Percentiles rank a stretch among this genome's conserved stretches.
These are phyloP conservation scores for Spilosoma lubricipeda DNA, from an alignment of 2,888 invertebrate species.

Conservation along the genomic window DNA sequence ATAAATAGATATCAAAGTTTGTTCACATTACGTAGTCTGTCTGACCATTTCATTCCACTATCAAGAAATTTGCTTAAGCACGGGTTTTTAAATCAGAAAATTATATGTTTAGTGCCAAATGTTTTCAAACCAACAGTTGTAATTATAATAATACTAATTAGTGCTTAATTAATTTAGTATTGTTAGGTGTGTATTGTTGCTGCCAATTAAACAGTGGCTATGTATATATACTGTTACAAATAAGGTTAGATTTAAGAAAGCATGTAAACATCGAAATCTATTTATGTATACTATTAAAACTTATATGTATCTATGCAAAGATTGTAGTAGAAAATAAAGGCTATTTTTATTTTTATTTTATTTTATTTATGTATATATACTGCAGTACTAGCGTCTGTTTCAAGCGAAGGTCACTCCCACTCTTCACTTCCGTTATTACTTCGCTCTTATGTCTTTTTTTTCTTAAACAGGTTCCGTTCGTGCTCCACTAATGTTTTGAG, in stretches of 20 bases:
- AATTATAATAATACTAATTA: slow-evolving; percentile 22
- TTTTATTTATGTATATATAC: too few relatives aligned
- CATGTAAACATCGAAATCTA: too few relatives aligned
- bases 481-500: slow-evolving; percentile 32
- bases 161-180: slow-evolving; percentile 22
- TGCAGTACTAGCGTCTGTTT: slow-evolving; percentile 59
- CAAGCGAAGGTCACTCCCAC: slow-evolving; percentile 75
- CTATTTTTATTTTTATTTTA: too few relatives aligned
- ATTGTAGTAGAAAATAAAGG: too few relatives aligned
- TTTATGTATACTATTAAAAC: too few relatives aligned
- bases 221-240: too few relatives aligned
- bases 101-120: background rate
- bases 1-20: background rate
- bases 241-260: too few relatives aligned
- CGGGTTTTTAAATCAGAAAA: too few relatives aligned
- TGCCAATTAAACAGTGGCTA: slow-evolving; percentile 52
- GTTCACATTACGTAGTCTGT: background rate
- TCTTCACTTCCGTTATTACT: slow-evolving; percentile 61
- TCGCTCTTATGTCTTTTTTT: slow-evolving; percentile 58
- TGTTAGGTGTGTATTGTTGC: slow-evolving; percentile 22
- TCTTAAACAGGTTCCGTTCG: slow-evolving; percentile 39
- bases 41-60: background rate
- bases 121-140: slow-evolving; percentile 4
- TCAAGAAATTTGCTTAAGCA: background rate
- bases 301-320: too few relatives aligned